Evolutionary conservation across 1,140 invertebrate genomes (phyloP).

Genomic region (Pentalonia nigronervosa): DNA sequence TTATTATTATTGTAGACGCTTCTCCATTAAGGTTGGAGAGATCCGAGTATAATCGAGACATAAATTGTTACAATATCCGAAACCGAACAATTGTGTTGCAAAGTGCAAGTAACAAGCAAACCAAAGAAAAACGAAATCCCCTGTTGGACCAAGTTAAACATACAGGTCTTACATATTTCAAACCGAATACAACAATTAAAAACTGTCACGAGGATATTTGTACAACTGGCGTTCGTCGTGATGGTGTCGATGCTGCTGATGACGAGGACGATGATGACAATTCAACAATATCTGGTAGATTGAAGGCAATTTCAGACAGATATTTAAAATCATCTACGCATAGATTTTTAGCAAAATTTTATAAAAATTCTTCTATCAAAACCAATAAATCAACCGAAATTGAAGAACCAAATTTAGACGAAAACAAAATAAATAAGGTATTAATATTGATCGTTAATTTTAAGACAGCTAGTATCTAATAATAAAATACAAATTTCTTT

Average conservation of each 20-base stretch:
- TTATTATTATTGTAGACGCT: slow-evolving; percentile 1
- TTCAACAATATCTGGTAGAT: slow-evolving; percentile 64
- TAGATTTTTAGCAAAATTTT: slow-evolving; percentile 74
- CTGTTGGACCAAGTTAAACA: slow-evolving; percentile 76
- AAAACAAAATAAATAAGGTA: slow-evolving; percentile 40
- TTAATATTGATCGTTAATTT: not conserved
- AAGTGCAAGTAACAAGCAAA: not conserved
- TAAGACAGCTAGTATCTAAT: not conserved
- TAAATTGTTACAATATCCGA: slow-evolving; percentile 39
- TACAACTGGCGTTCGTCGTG: not conserved
- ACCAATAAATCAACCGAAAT: slow-evolving; percentile 32
- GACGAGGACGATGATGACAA: not conserved
- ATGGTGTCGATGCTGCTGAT: not conserved
- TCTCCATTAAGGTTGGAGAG: slow-evolving; percentile 25
- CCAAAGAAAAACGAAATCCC: slow-evolving; percentile 72
- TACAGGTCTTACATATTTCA: slow-evolving; percentile 74
- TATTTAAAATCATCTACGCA: slow-evolving; percentile 73
- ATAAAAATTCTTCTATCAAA: slow-evolving; percentile 65
- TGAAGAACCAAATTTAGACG: not conserved
- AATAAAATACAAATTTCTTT: not conserved
- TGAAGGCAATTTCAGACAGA: slow-evolving; percentile 75
- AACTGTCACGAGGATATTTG: not conserved
- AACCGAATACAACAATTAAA: slow-evolving; percentile 59
- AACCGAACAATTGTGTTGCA: slow-evolving; percentile 32
- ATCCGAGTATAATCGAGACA: not conserved